Percentiles rank a stretch among this genome's conserved stretches.
phyloP scores from a whole-genome alignment of 2,113 vertebrate species.

The Indri indri region DNA sequence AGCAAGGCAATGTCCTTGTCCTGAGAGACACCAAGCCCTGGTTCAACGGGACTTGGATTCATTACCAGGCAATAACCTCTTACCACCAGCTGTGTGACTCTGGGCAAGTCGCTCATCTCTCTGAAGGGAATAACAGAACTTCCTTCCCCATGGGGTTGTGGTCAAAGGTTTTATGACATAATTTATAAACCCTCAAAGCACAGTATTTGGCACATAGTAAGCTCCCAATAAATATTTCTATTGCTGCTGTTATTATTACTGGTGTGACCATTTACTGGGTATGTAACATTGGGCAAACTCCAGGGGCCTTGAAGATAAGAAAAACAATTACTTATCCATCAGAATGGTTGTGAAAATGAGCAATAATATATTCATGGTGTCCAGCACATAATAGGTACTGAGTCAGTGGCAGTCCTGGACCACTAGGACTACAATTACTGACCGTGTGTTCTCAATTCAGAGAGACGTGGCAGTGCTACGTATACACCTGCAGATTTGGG shows the following conservation, averaged over 20 bases:
- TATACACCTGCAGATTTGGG: background rate
- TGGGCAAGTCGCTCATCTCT: background rate
- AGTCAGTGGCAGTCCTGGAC: rapidly evolving
- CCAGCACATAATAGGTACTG: background rate
- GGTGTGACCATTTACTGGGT: background rate
- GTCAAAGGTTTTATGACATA: background rate
- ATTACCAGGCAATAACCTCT: background rate
- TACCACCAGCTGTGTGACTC: background rate
- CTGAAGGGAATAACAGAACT: background rate
- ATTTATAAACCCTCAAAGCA: background rate
- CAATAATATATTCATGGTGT: background rate
- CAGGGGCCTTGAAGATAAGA: background rate
- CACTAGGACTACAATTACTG: background rate
- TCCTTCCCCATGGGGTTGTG: background rate
- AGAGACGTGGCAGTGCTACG: background rate
- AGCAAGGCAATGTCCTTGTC: background rate
- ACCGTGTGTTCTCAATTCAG: background rate
- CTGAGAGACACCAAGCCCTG: background rate
- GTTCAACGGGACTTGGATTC: background rate
- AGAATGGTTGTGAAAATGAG: background rate
- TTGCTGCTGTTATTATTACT: background rate
- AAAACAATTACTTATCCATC: background rate
- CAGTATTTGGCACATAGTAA: background rate
- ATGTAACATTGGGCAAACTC: background rate
- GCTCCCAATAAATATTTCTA: background rate